Percentiles rank a stretch among this genome's conserved stretches.
These are phyloP conservation scores for Conistra vaccinii DNA, from an alignment of 2,888 invertebrate species.

Conservation along the genomic window DNA sequence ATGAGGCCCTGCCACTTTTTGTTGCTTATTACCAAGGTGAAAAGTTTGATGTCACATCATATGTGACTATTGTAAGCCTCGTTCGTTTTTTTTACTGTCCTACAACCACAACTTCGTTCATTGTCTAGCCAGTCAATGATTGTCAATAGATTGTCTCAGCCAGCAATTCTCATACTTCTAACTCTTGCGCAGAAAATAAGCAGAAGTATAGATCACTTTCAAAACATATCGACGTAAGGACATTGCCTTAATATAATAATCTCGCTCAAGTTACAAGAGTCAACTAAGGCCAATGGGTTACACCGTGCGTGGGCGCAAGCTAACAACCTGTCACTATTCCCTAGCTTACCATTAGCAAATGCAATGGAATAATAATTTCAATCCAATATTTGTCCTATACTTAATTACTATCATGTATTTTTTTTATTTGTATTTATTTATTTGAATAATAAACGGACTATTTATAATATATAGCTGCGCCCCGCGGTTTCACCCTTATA, in stretches of 20 bases:
- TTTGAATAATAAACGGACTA: background rate
- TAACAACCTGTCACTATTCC: slow-evolving; percentile 59
- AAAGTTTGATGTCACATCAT: too few relatives aligned
- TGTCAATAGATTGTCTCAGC: too few relatives aligned
- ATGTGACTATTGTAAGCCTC: too few relatives aligned
- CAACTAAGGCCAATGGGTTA: slow-evolving; percentile 54
- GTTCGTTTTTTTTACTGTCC: too few relatives aligned
- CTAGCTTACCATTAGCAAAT: slow-evolving; percentile 58
- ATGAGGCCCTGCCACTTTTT: too few relatives aligned
- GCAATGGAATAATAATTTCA: slow-evolving; percentile 57
- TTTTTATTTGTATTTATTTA: slow-evolving; percentile 27
- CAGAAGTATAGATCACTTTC: slow-evolving; percentile 2
- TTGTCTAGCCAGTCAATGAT: too few relatives aligned
- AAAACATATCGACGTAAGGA: slow-evolving; percentile 13
- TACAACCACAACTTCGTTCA: background rate
- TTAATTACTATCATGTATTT: slow-evolving; percentile 50
- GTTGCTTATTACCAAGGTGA: too few relatives aligned
- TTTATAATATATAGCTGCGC: background rate
- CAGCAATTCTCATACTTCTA: background rate
- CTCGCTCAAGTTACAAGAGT: slow-evolving; percentile 49
- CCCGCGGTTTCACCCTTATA: too few relatives aligned
- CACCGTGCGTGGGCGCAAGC: slow-evolving; percentile 55
- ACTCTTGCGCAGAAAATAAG: background rate
- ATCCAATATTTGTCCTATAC: slow-evolving; percentile 49
- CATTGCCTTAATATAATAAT: slow-evolving; percentile 51